Percentiles rank a stretch among this genome's conserved stretches.
Evolutionary conservation across 92 coral and sea anemone genomes (phyloP).

Genomic region (Palythoa caribaeorum): DNA sequence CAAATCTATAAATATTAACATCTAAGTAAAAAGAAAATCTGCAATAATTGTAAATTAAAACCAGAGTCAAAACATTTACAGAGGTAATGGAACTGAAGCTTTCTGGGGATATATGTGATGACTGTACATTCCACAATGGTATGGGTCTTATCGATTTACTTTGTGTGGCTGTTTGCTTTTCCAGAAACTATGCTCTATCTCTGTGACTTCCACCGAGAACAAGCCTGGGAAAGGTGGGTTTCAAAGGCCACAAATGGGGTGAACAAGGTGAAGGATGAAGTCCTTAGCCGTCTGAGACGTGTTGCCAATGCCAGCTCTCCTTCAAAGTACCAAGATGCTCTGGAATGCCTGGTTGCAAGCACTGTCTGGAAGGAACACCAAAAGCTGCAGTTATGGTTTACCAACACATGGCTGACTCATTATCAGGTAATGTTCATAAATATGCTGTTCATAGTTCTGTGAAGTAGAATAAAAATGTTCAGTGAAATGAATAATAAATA

Average conservation of each 20-base stretch:
- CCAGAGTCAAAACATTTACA: background rate
- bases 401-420: background rate
- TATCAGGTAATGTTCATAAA: too few relatives aligned
- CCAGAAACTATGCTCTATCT: slow-evolving; percentile 4
- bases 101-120: slow-evolving; percentile 7
- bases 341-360: slow-evolving; percentile 10
- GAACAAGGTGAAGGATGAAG: slow-evolving; percentile 13
- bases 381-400: slow-evolving; percentile 4
- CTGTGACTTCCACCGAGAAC: slow-evolving; percentile 5
- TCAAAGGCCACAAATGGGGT: slow-evolving; percentile 6
- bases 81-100: background rate
- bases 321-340: slow-evolving; percentile 15
- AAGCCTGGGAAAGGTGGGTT: slow-evolving; percentile 21
- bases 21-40: slow-evolving; percentile 1
- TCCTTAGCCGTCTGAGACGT: background rate
- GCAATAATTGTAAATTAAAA: background rate
- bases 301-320: slow-evolving; percentile 24
- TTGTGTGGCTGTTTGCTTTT: background rate
- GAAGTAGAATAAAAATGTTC: background rate
- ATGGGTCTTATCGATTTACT: background rate
- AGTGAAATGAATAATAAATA: background rate
- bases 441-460: too few relatives aligned
- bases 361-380: slow-evolving; percentile 5
- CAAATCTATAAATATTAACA: background rate
- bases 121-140: slow-evolving; percentile 7